phyloP scores from a whole-genome alignment of 2,888 invertebrate genomes.

The Cheilosia impressa region DNA sequence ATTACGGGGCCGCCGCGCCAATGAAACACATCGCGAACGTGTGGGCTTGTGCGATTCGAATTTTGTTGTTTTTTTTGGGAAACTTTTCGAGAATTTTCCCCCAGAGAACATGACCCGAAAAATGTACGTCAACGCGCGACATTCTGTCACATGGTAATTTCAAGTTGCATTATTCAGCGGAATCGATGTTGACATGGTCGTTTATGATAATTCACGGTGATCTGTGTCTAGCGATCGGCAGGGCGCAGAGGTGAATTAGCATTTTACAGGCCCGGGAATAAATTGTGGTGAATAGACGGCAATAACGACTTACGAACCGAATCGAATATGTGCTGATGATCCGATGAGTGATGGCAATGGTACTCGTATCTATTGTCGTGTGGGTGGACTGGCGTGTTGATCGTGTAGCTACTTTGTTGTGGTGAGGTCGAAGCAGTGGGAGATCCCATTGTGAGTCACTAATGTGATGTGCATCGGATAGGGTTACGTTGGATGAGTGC shows the following conservation, averaged over 20 bases:
- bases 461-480: slow-evolving; percentile 31
- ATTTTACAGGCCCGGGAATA: slow-evolving; percentile 57
- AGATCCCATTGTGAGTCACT: slow-evolving; percentile 50
- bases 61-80: background rate
- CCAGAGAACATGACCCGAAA: slow-evolving; percentile 31
- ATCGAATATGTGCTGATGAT: slow-evolving; percentile 17
- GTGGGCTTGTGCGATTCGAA: slow-evolving; percentile 6
- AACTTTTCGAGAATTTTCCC: slow-evolving; percentile 31
- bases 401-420: background rate
- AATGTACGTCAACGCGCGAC: slow-evolving; percentile 42
- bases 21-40: slow-evolving; percentile 44
- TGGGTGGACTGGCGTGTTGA: slow-evolving; percentile 26
- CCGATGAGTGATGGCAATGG: slow-evolving; percentile 42
- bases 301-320: slow-evolving; percentile 17
- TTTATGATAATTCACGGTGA: slow-evolving; percentile 71
- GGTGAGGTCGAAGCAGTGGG: slow-evolving; percentile 8
- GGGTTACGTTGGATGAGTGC: slow-evolving; percentile 44
- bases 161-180: slow-evolving; percentile 63
- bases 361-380: slow-evolving; percentile 37
- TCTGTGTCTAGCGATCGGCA: slow-evolving; percentile 44
- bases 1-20: slow-evolving; percentile 38
- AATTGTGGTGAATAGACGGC: slow-evolving; percentile 33
- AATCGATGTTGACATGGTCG: slow-evolving; percentile 72
- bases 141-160: slow-evolving; percentile 61
- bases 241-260: slow-evolving; percentile 58